Conservation (phyloP, 1,140 invertebrate species). For the Drosophila sulfurigaster region DNA sequence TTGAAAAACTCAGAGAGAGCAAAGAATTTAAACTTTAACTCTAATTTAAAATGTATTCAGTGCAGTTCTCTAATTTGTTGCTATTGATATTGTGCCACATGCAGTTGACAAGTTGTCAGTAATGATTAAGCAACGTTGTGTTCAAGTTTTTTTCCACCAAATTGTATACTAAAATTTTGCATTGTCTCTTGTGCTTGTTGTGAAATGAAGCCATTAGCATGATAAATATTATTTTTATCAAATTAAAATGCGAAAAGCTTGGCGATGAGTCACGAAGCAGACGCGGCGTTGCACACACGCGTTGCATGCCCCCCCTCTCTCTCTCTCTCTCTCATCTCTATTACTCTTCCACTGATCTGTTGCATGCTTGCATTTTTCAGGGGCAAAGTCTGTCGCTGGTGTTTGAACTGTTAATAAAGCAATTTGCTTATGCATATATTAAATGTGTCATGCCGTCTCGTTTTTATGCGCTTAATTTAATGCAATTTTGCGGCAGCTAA, state of each 20-base stretch:
- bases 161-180: conserved; percentile 54
- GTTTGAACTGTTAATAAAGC: conserved; percentile 65
- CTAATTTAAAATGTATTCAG: no score
- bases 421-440: conserved; percentile 73
- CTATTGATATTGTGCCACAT: conserved; percentile 25
- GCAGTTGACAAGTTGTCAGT: conserved; percentile 20
- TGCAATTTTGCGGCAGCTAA: conserved; percentile 47
- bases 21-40: no score
- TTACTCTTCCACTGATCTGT: conserved; percentile 24
- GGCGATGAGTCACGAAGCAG: conserved; percentile 59
- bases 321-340: no score
- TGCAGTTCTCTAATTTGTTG: no score
- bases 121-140: conserved; percentile 44
- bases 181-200: conserved; percentile 48
- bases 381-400: conserved; percentile 6
- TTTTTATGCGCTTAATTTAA: conserved; percentile 70
- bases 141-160: conserved; percentile 28
- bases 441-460: conserved; percentile 58
- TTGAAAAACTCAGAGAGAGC: no score
- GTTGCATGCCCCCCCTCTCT: conserved; percentile 2
- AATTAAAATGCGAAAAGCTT: conserved; percentile 78
- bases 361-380: conserved; percentile 48
- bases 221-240: conserved; percentile 80
- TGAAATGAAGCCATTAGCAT: conserved; percentile 77
- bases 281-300: conserved; percentile 9